phyloP scores from a whole-genome alignment of 2,797 vertebrate species.

The Paguma larvata region DNA sequence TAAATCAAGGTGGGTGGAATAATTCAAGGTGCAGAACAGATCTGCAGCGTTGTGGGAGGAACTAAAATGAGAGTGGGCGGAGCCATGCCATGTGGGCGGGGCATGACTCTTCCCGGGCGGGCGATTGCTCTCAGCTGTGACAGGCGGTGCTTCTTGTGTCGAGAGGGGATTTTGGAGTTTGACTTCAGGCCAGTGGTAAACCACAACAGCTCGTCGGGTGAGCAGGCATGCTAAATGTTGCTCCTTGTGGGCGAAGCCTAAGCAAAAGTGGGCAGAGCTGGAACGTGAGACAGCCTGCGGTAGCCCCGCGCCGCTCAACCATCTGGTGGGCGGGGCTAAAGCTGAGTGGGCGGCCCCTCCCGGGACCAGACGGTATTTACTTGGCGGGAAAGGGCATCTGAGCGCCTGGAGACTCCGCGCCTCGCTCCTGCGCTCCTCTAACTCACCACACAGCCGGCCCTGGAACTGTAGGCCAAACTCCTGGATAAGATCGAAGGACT shows the following conservation, averaged over 20 bases:
- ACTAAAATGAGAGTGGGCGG: background rate
- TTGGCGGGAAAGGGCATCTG: accelerated
- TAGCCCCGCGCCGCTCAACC: accelerated
- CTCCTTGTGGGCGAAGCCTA: background rate
- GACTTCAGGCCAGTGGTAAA: background rate
- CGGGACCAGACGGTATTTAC: accelerated
- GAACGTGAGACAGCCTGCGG: background rate
- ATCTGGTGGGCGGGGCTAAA: background rate
- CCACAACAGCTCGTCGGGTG: background rate
- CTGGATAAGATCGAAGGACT: conserved; percentile 97
- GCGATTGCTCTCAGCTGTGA: background rate
- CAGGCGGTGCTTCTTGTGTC: background rate
- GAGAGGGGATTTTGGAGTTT: background rate
- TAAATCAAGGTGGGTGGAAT: background rate
- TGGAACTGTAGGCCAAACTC: conserved; percentile 97
- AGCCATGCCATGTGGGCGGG: accelerated
- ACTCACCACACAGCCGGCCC: conserved; percentile 94
- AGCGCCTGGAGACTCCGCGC: background rate
- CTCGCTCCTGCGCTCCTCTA: accelerated
- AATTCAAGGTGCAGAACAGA: background rate
- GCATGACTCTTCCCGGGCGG: accelerated
- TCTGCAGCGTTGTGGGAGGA: background rate
- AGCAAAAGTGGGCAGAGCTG: background rate
- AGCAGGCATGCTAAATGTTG: background rate
- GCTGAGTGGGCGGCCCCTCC: background rate